These are phyloP conservation scores for Monoplex corrugatus DNA, from an alignment of 2,888 invertebrate genomes.

Conservation along the genomic window DNA sequence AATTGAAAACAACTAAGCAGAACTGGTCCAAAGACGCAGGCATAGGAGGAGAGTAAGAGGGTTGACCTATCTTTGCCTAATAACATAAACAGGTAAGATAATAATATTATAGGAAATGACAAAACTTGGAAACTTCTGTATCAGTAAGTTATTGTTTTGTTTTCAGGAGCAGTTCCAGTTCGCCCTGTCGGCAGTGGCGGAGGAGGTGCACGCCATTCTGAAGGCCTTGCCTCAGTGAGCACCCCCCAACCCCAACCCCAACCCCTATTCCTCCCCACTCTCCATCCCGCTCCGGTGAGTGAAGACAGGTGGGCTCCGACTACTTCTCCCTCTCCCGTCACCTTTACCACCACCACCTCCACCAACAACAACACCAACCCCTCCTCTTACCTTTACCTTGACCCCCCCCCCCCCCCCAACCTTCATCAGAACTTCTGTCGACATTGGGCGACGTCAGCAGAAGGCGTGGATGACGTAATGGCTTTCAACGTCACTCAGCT, in stretches of 20 bases:
- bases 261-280: not conserved
- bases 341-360: not conserved
- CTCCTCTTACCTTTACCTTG: no score
- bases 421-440: not conserved
- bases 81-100: no score
- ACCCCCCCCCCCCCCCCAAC: not conserved
- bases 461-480: not conserved
- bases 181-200: conserved; percentile 97
- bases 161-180: conserved; percentile 97
- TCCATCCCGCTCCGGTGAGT: not conserved
- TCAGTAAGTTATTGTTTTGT: no score
- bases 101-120: no score
- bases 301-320: not conserved
- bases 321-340: not conserved
- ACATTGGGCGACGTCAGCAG: not conserved
- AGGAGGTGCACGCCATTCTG: conserved; percentile 98
- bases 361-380: no score
- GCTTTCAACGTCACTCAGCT: no score
- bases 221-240: conserved; percentile 92
- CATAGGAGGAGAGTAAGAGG: no score
- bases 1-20: no score
- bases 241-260: not conserved
- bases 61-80: no score
- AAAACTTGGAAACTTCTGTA: no score
- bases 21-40: no score